Conservation (phyloP, 2,888 invertebrate genomes). For the Prionchulus punctatus region DNA sequence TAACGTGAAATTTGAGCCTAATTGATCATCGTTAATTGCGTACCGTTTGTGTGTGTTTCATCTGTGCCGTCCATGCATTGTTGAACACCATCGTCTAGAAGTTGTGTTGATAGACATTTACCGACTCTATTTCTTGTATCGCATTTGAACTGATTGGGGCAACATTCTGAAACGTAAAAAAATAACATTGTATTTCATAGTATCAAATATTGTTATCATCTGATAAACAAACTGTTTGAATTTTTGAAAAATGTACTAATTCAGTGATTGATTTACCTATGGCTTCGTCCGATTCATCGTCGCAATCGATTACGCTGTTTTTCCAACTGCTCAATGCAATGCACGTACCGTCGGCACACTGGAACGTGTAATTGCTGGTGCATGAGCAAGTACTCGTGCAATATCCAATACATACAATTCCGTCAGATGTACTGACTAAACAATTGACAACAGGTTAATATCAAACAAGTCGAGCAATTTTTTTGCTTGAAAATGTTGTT, state of each 20-base stretch:
- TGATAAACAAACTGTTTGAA: background rate
- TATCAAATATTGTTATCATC: background rate
- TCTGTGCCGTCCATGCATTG: background rate
- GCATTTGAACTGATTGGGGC: background rate
- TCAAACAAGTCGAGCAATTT: too few species aligned
- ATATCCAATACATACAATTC: background rate
- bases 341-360: slow-evolving; percentile 1
- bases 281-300: background rate
- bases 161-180: background rate
- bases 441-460: too few species aligned
- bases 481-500: too few species aligned
- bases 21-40: too few species aligned
- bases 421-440: background rate
- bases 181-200: too few species aligned
- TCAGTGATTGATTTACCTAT: background rate
- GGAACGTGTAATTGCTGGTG: background rate
- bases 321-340: background rate
- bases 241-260: background rate
- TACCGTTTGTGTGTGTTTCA: background rate
- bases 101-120: background rate
- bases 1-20: too few species aligned
- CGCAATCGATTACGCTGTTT: background rate
- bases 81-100: background rate
- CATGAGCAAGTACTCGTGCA: background rate
- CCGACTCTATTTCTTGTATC: background rate